Conservation (phyloP, 1,140 invertebrate species). For the Ips nitidus region DNA sequence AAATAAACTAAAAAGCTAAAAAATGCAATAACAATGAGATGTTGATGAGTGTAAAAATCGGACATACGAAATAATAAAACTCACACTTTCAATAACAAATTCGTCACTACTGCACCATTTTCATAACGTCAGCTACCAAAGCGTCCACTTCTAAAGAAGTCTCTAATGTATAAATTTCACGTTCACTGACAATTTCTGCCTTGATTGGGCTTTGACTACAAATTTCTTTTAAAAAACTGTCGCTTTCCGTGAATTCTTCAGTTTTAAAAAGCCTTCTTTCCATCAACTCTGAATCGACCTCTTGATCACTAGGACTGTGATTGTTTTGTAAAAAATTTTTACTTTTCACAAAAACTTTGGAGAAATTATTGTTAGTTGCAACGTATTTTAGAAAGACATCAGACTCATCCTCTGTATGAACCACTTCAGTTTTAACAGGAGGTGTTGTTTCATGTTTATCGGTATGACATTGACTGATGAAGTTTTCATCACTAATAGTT, state of each 20-base stretch:
- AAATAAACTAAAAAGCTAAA: too few relatives aligned
- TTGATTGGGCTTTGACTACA: not conserved
- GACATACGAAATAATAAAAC: too few relatives aligned
- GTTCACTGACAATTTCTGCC: too few relatives aligned
- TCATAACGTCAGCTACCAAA: slow-evolving; percentile 22
- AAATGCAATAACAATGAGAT: too few relatives aligned
- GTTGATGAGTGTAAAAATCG: too few relatives aligned
- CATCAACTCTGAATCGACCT: not conserved
- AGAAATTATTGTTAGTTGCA: not conserved
- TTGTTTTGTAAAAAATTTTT: too few relatives aligned
- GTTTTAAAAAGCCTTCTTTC: not conserved
- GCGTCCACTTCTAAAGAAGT: slow-evolving; percentile 4
- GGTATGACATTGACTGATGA: not conserved
- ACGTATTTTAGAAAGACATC: slow-evolving; percentile 6
- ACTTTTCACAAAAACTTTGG: too few relatives aligned
- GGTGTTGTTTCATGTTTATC: not conserved
- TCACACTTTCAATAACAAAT: too few relatives aligned
- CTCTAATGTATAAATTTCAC: not conserved
- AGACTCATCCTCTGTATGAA: slow-evolving; percentile 12
- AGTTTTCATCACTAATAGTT: not conserved
- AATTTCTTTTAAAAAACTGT: slow-evolving; percentile 15
- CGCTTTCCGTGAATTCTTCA: not conserved
- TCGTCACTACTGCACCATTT: slow-evolving; percentile 7
- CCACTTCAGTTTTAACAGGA: not conserved
- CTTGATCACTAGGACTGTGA: not conserved